Evolutionary conservation across 1,140 invertebrate species (phyloP), one percentile per base, ranked within the genome.

Genomic region (Drosophila kanapiae): DNA sequence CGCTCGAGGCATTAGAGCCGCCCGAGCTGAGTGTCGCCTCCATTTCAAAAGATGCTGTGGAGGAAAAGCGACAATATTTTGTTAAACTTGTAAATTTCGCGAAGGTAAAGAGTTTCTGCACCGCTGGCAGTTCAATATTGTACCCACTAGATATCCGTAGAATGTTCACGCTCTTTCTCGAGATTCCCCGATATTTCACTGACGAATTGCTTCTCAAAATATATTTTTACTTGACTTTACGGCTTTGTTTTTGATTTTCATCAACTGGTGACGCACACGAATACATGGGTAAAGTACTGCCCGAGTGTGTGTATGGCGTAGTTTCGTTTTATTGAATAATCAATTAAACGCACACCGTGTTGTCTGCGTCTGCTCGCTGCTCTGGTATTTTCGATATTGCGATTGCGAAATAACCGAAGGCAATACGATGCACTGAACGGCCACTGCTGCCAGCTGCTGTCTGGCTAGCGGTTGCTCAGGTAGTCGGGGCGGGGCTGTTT

Each of bases 281-380:
- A 53, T 35, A 70, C 56, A 63, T 23, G 49, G 53, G 65, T 42
- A 43, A 23, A 45, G 58, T 67, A 33, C 48, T 62, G 64, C 47
- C 40, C 14, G 33, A 16, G 38, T 61, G 42, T 48, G 62, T 68
- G 74, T 78, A 70, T 80, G 85, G 76, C 72, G 83, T 82, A 76
- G 54, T 68, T 69, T 63, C 72, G 72, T 75, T 59, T 59, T 79
- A 88, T 88, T 88, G 86, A 88, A 88, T 88, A 88, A 88, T 88
- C 85, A 88, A 88, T 88, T 90, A 74, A 90, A 88, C 75, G 81
- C 80, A 91, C 75, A 70, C 61, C 43, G 54, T 74, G 63, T 61
- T 47, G 56, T 23, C 45, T 74, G 58, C 54, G 48, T 38, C 43
- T 59, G 49, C 45, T 60, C 33, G 43, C 57, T 71, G 65, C 80